Conservation (phyloP, 2,113 vertebrate species). For the Dipodomys spectabilis region DNA sequence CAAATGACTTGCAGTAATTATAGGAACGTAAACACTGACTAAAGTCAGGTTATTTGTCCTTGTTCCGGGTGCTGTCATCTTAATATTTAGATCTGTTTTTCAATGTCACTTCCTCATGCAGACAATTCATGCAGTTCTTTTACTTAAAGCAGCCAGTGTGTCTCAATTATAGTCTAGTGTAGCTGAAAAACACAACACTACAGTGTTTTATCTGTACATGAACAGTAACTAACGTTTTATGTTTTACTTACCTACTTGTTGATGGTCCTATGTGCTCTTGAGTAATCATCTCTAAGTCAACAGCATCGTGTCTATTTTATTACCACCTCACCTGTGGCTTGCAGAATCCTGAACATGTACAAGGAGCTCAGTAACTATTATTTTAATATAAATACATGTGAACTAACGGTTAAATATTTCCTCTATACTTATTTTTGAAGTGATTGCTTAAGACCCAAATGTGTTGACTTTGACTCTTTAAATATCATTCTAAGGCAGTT, state of each 20-base stretch:
- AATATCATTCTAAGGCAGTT: background rate
- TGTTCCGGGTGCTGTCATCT: background rate
- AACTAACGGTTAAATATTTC: background rate
- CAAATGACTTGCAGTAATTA: background rate
- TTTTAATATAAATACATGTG: background rate
- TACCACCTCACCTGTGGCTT: background rate
- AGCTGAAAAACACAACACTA: background rate
- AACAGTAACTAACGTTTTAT: background rate
- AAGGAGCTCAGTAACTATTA: background rate
- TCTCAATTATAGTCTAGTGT: background rate
- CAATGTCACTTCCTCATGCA: background rate
- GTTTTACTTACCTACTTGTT: background rate
- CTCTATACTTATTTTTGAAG: background rate
- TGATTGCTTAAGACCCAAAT: background rate
- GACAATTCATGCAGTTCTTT: background rate
- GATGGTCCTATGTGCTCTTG: background rate
- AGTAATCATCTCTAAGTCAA: background rate
- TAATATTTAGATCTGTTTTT: background rate
- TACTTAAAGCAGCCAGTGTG: background rate
- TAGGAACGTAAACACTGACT: background rate
- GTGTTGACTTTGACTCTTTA: background rate
- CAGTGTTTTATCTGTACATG: background rate
- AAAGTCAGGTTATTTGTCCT: background rate
- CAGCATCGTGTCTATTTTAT: background rate
- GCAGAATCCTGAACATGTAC: background rate